Evolutionary conservation across 2,797 vertebrate species (phyloP), one percentile per base, ranked within the genome.

Genomic region (Hoplostethus mediterraneus): DNA sequence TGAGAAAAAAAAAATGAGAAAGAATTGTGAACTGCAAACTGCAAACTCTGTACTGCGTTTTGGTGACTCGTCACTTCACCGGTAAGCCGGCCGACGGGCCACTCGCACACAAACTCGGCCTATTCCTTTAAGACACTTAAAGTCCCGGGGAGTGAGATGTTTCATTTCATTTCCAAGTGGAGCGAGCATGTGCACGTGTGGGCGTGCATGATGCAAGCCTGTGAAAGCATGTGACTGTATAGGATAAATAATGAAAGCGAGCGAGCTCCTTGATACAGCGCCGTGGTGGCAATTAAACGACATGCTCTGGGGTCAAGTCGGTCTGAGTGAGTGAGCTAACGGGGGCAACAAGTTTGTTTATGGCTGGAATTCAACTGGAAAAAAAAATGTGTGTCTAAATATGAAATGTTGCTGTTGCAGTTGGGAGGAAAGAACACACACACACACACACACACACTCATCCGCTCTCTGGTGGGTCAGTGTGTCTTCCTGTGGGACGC

Each of bases 141-240:
- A 21, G 60, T 30, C 53, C 25, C 44, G 76, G 62, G 38, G 11
- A 69, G 72, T 31, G 33, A 77, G 73, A 76, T 52, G 49, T 21
- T 21, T 21, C 21, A 21, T 21, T 75, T 77, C 30, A 68, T 74
- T 78, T 21, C 71, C 73, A 80, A 81, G 84, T 73, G 73, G 80
- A 81, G 84, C 67, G 33, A 80, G 75, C 70, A 59, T 80, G 80
- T 73, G 47, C 69, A 67, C 38, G 65, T 83, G 88, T 91, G 82
- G 83, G 86, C 57, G 84, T 88, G 83, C 63, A 91, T 93, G 92
- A 94, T 92, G 90, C 90, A 95, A 93, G 89, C 83, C 82, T 52
- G 76, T 89, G 92, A 92, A 93, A 93, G 89, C 80, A 61, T 75
- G 78, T 71, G 71, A 67, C 64, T 80, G 53, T 38, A 56, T n/a